Evolutionary conservation across 2,888 invertebrate species (phyloP), one percentile per base, ranked within the genome.

Genomic region (Clanis bilineata): DNA sequence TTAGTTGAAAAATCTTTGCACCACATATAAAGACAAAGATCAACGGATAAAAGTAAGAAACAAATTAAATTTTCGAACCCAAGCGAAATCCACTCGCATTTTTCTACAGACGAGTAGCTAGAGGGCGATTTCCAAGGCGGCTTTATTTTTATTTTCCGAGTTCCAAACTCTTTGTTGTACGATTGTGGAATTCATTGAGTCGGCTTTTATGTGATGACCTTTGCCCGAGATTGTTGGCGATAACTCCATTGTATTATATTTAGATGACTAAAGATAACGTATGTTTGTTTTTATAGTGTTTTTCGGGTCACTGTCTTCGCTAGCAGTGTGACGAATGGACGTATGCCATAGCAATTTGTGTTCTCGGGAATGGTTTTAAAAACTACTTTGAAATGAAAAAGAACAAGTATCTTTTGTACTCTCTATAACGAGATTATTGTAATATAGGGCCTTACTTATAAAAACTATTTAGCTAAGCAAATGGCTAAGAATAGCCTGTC

Each of bases 241-340:
- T 57, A 45, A 23, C 38, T 45, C 62, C 22, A 57, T 57, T 45
- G 22, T 57, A 57, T 60, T 62, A 38, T 38, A 36, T 22, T 38
- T 36, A 38, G 55, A 55, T 55, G 22, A 55, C 22, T 55, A 22
- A 55, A 55, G 21, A 55, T 55, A 25, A 10, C 5, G 10, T 55
- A 15, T 22, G 9, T 51, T 15, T 25, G n/a, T 38, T 38, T 36
- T 36, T 2, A 36, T 10, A 36, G 9, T 36, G 36, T 36, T 36
- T 36, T 36, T n/a, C n/a, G n/a, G n/a, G n/a, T n/a, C n/a, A n/a
- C 36, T 36, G 7, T 10, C 36, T 36, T 10, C 36, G 9, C 5
- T 28, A 28, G 9, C 28, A 28, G 5, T 28, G 2, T 7, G 9
- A n/a, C n/a, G n/a, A n/a, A n/a, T n/a, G n/a, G n/a, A n/a, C n/a